Percentiles rank a stretch among this genome's conserved stretches.
phyloP scores from a whole-genome alignment of 2,797 vertebrate species.

The Mormyrops boulengeri region DNA sequence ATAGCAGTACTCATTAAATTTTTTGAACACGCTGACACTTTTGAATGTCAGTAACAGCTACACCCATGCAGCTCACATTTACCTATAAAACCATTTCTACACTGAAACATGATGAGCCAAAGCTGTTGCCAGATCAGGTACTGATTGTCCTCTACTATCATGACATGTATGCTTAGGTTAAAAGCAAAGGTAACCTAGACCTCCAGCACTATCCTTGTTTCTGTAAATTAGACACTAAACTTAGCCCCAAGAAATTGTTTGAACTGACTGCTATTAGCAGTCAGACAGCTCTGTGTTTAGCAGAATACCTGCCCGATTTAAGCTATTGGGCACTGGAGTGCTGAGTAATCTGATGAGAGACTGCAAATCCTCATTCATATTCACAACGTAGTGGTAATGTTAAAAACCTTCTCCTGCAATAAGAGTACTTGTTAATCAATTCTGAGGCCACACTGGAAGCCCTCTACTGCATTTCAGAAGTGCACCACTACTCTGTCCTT shows the following conservation, averaged over 20 bases:
- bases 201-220: not conserved
- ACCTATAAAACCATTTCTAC: not conserved
- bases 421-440: conserved; percentile 19
- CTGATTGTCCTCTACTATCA: not conserved
- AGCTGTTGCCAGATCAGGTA: not conserved
- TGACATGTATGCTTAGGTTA: not conserved
- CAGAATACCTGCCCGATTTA: conserved; percentile 19
- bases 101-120: not conserved
- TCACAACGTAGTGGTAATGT: conserved; percentile 8
- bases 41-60: not conserved
- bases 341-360: conserved; percentile 22
- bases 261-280: conserved; percentile 11
- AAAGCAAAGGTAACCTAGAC: not conserved
- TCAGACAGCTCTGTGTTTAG: conserved; percentile 21
- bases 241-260: not conserved
- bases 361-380: conserved; percentile 23
- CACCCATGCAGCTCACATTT: not conserved
- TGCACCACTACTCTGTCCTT: conserved; percentile 19
- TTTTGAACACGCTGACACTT: not conserved
- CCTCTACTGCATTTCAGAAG: conserved; percentile 1
- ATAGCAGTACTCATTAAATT: not conserved
- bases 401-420: conserved; percentile 21
- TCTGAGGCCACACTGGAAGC: conserved; percentile 5
- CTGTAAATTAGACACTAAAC: not conserved
- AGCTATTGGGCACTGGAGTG: conserved; percentile 10